Evolutionary conservation across 2,888 invertebrate species (phyloP).

Genomic region (Pardosa pseudoannulata): DNA sequence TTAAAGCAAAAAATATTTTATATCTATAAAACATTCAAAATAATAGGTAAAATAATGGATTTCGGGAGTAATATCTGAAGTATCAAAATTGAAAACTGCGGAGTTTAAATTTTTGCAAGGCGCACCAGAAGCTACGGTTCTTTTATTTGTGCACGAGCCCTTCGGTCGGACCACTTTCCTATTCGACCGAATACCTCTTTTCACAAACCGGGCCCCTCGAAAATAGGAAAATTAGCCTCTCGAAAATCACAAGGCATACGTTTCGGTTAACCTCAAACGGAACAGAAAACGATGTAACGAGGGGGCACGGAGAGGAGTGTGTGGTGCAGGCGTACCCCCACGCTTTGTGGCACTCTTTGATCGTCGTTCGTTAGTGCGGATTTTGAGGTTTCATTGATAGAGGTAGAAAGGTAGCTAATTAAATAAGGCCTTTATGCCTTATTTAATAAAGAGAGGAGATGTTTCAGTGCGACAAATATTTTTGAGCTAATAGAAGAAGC

Average conservation of each 20-base stretch:
- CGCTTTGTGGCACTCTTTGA: conserved; percentile 46
- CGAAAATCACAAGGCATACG: conserved; percentile 52
- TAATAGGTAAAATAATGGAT: too few relatives aligned
- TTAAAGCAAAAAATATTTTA: too few relatives aligned
- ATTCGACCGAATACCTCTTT: conserved; percentile 50
- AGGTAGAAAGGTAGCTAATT: neutral
- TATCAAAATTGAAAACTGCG: too few relatives aligned
- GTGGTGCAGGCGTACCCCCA: conserved; percentile 26
- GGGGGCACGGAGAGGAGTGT: neutral
- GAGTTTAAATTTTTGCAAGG: too few relatives aligned
- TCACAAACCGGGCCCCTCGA: conserved; percentile 43
- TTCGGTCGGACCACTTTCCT: conserved; percentile 41
- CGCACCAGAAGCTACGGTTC: neutral
- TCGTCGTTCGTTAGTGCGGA: conserved; percentile 28
- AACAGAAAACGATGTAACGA: conserved; percentile 70
- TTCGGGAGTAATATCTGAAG: too few relatives aligned
- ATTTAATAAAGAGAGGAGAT: conserved; percentile 12
- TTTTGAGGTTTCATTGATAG: neutral
- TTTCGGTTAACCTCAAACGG: conserved; percentile 61
- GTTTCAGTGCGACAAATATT: neutral
- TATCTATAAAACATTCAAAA: too few relatives aligned
- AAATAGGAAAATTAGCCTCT: conserved; percentile 70
- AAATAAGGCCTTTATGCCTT: conserved; percentile 10
- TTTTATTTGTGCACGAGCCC: conserved; percentile 18
- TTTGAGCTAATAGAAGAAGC: neutral